Evolutionary conservation across 2,113 vertebrate genomes (phyloP), one percentile per base, ranked within the genome.

Genomic region (Leuciscus idus): DNA sequence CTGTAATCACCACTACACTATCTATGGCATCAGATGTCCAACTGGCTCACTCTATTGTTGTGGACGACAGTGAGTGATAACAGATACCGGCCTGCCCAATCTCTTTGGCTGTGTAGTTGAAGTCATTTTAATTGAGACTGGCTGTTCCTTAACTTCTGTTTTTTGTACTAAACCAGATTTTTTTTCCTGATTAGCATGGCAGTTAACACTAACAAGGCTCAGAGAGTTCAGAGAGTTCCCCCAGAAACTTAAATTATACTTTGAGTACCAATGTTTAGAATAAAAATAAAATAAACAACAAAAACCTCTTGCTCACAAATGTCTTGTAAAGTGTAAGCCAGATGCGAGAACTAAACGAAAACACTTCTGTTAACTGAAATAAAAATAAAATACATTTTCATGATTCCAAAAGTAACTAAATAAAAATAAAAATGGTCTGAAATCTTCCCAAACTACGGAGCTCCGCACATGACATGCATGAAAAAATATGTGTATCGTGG

Each of bases 101-200:
- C 62, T 64, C 26, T 80, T 26, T 59, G 57, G 23, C 23, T 1
- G 26, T 19, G n/a, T 4, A 66, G 6, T 81, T 68, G 68, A 68
- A 33, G 28, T 19, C 17, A 82, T 64, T 82, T 82, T 33, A 82
- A 23, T 33, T 52, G 2, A 82, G 80, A 68, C 80, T n/a, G 26
- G 80, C 80, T 52, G 62, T 50, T 50, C 28, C 19, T 26, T 7
- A 36, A 30, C 10, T 66, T 50, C 61, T 33, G 61, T 50, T 70
- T 82, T 70, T 70, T 28, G 62, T 48, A 68, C 19, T 52, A 50
- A 46, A 82, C 17, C 19, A 13, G 8, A 43, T 43, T 33, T 52
- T 46, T 50, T 50, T 66, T 48, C 48, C 46, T 26, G 70, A 55
- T 70, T 70, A 66, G 46, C 17, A 23, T 17, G n/a, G 19, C 0